A percentile compares a stretch with the other conserved stretches of the same genome.
These are phyloP conservation scores for Pharmacophagus antenor DNA, from an alignment of 2,888 invertebrate genomes.

Conservation along the genomic window DNA sequence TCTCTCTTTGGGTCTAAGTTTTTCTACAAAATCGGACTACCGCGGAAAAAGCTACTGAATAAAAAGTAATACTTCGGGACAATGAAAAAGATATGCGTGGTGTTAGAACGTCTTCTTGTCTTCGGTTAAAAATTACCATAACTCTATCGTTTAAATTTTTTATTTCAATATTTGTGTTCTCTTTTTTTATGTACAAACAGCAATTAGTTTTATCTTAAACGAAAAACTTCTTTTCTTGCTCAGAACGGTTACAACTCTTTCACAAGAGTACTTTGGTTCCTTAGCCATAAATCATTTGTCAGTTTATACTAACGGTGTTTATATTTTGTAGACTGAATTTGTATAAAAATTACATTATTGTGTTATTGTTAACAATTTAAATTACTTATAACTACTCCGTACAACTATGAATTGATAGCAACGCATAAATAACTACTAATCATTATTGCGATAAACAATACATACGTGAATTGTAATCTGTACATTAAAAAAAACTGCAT, in stretches of 20 bases:
- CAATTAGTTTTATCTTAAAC: conserved; percentile 10
- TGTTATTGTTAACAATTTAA: not conserved
- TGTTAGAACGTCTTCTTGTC: no score
- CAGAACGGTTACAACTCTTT: conserved; percentile 18
- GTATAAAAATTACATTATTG: not conserved
- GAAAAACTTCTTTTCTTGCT: conserved; percentile 16
- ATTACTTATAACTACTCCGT: no score
- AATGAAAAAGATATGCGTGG: no score
- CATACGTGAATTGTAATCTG: not conserved
- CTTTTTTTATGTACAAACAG: conserved; percentile 5
- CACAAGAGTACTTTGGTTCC: conserved; percentile 13
- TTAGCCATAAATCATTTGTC: conserved; percentile 22
- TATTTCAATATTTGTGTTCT: no score
- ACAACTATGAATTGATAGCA: no score
- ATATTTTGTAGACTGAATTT: conserved; percentile 7
- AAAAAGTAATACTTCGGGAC: no score
- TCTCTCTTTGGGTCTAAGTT: no score
- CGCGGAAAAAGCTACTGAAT: no score
- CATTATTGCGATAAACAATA: not conserved
- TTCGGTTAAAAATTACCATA: no score
- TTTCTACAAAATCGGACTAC: no score
- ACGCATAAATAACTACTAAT: not conserved
- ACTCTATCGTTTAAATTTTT: no score
- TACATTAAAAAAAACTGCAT: not conserved
- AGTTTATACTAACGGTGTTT: conserved; percentile 14